Conservation (phyloP, 1,140 invertebrate species). For the Drosophila bocki region DNA sequence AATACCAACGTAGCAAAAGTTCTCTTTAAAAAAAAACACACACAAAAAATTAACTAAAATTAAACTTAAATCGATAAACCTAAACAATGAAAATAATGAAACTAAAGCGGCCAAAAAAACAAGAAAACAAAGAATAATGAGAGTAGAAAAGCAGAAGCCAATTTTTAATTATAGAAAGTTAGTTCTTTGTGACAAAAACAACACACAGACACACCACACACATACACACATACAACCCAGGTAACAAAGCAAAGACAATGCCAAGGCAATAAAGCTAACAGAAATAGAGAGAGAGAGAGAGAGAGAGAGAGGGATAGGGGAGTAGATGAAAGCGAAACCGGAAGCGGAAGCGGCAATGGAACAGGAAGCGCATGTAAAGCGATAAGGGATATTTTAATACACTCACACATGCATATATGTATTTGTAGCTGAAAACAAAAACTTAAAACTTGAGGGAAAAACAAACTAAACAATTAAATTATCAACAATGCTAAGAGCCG, state of each 20-base stretch:
- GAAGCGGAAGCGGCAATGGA: conserved; percentile 13
- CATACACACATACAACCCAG: conserved; percentile 8
- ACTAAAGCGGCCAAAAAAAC: conserved; percentile 78
- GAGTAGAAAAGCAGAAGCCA: conserved; percentile 46
- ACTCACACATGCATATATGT: conserved; percentile 19
- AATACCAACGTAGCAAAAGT: conserved; percentile 69
- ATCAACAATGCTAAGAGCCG: conserved; percentile 64
- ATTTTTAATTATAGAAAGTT: conserved; percentile 65
- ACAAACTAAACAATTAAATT: conserved; percentile 32
- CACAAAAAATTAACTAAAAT: conserved; percentile 18
- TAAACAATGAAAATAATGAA: conserved; percentile 55
- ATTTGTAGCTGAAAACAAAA: conserved; percentile 48
- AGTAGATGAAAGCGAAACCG: not conserved
- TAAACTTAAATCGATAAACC: conserved; percentile 10
- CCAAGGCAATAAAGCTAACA: conserved; percentile 42
- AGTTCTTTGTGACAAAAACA: conserved; percentile 57
- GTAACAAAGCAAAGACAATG: conserved; percentile 42
- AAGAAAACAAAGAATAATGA: conserved; percentile 31
- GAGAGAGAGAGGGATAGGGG: not conserved
- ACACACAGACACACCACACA: conserved; percentile 3
- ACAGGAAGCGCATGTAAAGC: conserved; percentile 25
- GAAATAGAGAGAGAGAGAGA: not conserved
- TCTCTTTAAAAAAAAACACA: conserved; percentile 47
- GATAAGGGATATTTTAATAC: conserved; percentile 60
- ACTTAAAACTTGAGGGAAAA: conserved; percentile 55